These are phyloP conservation scores for Acanthococcus lagerstroemiae DNA, from an alignment of 2,888 invertebrate genomes.

Conservation along the genomic window DNA sequence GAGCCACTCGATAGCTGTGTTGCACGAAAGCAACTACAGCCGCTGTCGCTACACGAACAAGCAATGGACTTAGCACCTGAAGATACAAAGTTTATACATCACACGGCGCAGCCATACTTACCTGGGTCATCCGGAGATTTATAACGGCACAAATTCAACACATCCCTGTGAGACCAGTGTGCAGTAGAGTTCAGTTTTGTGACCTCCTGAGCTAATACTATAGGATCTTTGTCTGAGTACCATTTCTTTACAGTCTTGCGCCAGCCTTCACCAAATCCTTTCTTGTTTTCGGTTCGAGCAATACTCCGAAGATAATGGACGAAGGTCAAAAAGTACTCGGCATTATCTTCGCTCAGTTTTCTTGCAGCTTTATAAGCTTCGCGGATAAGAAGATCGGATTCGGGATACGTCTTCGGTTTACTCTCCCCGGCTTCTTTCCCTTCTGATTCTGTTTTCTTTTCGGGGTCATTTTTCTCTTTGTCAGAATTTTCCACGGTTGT, in stretches of 20 bases:
- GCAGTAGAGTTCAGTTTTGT: neutral
- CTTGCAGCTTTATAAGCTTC: slow-evolving; percentile 23
- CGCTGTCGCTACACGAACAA: slow-evolving; percentile 6
- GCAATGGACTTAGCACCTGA: neutral
- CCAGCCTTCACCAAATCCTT: slow-evolving; percentile 28
- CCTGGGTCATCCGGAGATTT: slow-evolving; percentile 14
- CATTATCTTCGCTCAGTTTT: slow-evolving; percentile 17
- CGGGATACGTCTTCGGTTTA: neutral
- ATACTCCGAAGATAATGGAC: slow-evolving; percentile 12
- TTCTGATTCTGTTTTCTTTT: neutral
- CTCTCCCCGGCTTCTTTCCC: neutral
- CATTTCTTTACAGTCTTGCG: slow-evolving; percentile 23
- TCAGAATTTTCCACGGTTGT: neutral
- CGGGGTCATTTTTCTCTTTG: neutral
- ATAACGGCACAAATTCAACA: slow-evolving; percentile 28
- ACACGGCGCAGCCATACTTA: neutral
- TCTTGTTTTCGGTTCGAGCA: slow-evolving; percentile 6
- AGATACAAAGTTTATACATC: neutral
- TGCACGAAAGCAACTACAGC: slow-evolving; percentile 9
- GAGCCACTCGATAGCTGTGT: slow-evolving; percentile 3
- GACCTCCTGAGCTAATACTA: slow-evolving; percentile 19
- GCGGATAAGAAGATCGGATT: neutral
- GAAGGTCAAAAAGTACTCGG: slow-evolving; percentile 11
- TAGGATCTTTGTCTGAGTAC: slow-evolving; percentile 31
- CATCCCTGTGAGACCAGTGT: slow-evolving; percentile 28